phyloP scores from a whole-genome alignment of 2,888 invertebrate genomes.

The Orthosia incerta region DNA sequence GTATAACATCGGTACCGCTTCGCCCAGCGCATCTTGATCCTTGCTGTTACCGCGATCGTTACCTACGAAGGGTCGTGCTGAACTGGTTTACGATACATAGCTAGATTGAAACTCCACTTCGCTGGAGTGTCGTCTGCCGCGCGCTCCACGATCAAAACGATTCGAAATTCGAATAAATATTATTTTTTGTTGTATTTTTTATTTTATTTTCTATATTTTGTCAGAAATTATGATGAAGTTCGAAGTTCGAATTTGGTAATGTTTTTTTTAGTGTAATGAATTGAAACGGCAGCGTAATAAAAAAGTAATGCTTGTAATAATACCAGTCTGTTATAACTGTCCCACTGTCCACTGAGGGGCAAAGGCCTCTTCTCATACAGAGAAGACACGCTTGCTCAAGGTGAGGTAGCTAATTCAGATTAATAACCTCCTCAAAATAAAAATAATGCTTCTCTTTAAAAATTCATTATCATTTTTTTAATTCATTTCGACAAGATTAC shows the following conservation, averaged over 20 bases:
- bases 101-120: conserved; percentile 86
- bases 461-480: background rate
- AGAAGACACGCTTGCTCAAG: too few relatives aligned
- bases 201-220: conserved; percentile 69
- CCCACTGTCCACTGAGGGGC: too few relatives aligned
- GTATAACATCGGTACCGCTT: conserved; percentile 89
- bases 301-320: background rate
- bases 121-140: conserved; percentile 89
- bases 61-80: conserved; percentile 74
- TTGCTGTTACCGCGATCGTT: conserved; percentile 75
- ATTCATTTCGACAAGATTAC: background rate
- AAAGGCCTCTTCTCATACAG: too few relatives aligned
- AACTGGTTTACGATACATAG: conserved; percentile 79
- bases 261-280: background rate
- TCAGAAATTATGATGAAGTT: conserved; percentile 13
- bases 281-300: background rate
- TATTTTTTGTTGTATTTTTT: conserved; percentile 73
- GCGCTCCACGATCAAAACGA: conserved; percentile 88
- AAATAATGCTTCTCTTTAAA: background rate
- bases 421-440: too few relatives aligned
- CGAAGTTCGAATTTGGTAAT: background rate
- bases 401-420: too few relatives aligned
- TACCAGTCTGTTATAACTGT: too few relatives aligned
- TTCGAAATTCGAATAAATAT: conserved; percentile 83
- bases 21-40: conserved; percentile 81